A percentile compares a stretch with the other conserved stretches of the same genome.
phyloP scores from a whole-genome alignment of 2,888 invertebrate species.

The Harpalus rufipes region DNA sequence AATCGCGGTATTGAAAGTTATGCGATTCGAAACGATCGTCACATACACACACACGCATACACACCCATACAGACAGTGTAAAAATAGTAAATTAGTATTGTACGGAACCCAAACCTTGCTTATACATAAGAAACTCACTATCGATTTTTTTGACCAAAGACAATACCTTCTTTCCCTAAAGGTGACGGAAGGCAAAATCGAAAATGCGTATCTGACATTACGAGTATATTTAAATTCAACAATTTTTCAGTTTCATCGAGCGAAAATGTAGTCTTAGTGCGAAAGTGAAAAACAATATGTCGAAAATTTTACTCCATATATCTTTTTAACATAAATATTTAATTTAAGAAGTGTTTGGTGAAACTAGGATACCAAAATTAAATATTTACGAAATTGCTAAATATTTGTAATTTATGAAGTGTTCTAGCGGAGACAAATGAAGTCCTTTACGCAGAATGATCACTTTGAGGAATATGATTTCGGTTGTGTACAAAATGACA shows the following conservation, averaged over 20 bases:
- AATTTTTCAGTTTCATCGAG: neutral
- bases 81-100: too few species aligned
- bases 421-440: constrained; percentile 8
- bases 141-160: too few species aligned
- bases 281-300: constrained; percentile 14
- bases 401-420: constrained; percentile 50
- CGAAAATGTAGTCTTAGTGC: neutral
- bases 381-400: constrained; percentile 40
- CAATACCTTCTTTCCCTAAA: too few species aligned
- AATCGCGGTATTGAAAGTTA: too few species aligned
- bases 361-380: constrained; percentile 29
- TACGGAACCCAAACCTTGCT: too few species aligned
- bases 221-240: neutral
- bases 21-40: too few species aligned
- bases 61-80: too few species aligned
- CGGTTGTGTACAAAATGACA: constrained; percentile 26
- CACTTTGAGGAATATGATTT: constrained; percentile 26
- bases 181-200: too few species aligned
- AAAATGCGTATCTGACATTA: too few species aligned
- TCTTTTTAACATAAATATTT: constrained; percentile 38
- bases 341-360: constrained; percentile 36
- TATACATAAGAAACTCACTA: too few species aligned
- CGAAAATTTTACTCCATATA: constrained; percentile 20
- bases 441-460: neutral
- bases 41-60: too few species aligned